Percentiles rank a stretch among this genome's conserved stretches.
phyloP scores from a whole-genome alignment of 2,888 invertebrate genomes.

The Megastigmus dorsalis region DNA sequence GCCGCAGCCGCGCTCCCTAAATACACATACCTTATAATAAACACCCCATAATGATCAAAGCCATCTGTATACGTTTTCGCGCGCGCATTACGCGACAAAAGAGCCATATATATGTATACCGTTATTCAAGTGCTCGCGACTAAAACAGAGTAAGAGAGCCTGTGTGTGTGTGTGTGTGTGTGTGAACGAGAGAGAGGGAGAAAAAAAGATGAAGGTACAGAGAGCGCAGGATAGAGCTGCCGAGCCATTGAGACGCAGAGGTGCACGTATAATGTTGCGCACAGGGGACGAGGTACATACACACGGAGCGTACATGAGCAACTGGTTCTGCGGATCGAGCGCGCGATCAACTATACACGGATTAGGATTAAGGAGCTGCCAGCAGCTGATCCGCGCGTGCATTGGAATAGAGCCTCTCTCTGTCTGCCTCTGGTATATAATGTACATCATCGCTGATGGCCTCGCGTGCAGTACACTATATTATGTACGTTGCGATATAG shows the following conservation, averaged over 20 bases:
- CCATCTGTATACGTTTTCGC: background rate
- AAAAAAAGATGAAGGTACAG: background rate
- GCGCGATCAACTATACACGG: slow-evolving; percentile 72
- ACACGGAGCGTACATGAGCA: background rate
- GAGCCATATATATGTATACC: background rate
- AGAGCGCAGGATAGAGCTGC: background rate
- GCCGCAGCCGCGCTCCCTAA: no score
- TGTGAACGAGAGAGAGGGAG: background rate
- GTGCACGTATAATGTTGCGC: background rate
- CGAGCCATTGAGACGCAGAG: slow-evolving; percentile 35
- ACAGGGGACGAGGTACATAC: background rate
- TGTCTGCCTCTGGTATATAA: background rate
- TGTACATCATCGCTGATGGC: no score
- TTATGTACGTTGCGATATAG: background rate
- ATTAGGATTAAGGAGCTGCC: slow-evolving; percentile 69
- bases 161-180: background rate
- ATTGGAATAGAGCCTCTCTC: background rate
- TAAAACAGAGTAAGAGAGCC: background rate
- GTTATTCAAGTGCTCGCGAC: background rate
- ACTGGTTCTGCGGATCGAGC: slow-evolving; percentile 62
- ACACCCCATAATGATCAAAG: background rate
- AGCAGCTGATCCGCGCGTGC: slow-evolving; percentile 22
- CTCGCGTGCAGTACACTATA: background rate
- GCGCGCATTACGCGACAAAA: slow-evolving; percentile 20
- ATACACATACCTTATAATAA: no score